phyloP scores from a whole-genome alignment of 1,140 invertebrate genomes.

The Ptiloglossa arizonensis region DNA sequence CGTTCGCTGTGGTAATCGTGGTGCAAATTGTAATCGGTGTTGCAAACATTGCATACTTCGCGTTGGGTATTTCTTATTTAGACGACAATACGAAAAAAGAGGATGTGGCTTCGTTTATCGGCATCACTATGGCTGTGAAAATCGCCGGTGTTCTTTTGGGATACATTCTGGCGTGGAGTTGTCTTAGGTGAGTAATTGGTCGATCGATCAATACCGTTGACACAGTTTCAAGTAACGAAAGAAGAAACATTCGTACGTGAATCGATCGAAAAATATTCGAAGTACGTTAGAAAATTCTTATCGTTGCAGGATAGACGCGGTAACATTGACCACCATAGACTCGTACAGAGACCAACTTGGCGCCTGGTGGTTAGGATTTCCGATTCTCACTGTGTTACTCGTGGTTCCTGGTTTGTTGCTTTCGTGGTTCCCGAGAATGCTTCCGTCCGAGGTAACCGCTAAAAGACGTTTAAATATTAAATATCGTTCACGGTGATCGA shows the following conservation, averaged over 20 bases:
- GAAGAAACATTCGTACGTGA: no score
- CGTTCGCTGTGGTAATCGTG: constrained; percentile 82
- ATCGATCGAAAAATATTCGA: no score
- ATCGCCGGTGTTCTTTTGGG: constrained; percentile 78
- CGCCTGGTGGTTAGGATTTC: constrained; percentile 80
- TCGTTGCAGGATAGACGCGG: constrained; percentile 71
- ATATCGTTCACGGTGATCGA: background rate
- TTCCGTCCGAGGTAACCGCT: constrained; percentile 74
- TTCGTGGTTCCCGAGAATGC: constrained; percentile 77
- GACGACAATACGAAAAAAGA: constrained; percentile 86
- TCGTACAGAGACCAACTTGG: constrained; percentile 77
- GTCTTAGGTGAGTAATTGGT: constrained; percentile 70
- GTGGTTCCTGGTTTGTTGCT: constrained; percentile 71
- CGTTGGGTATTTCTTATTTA: constrained; percentile 86
- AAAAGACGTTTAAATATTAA: background rate
- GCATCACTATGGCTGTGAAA: constrained; percentile 74
- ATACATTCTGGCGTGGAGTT: constrained; percentile 78
- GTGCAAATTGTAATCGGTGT: constrained; percentile 84
- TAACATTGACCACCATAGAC: constrained; percentile 67
- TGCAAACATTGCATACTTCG: constrained; percentile 84
- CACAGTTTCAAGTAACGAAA: no score
- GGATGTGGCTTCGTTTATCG: constrained; percentile 82
- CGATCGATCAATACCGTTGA: no score
- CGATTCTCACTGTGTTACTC: constrained; percentile 72
- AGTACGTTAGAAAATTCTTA: constrained; percentile 9